A percentile compares a stretch with the other conserved stretches of the same genome.
phyloP scores from a whole-genome alignment of 92 coral and sea anemone genomes.

The Diadumene lineata region DNA sequence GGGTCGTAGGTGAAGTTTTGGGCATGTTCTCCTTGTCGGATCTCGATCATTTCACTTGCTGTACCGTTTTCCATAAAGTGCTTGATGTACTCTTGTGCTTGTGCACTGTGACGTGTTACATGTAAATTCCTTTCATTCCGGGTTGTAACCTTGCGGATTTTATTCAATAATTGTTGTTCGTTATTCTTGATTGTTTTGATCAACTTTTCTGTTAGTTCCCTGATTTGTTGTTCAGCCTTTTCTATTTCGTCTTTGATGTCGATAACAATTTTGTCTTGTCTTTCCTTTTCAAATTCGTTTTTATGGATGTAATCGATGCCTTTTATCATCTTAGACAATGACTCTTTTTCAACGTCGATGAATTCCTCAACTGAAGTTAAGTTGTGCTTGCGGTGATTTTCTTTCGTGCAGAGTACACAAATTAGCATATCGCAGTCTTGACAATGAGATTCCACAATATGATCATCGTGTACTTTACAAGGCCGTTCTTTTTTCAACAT shows the following conservation, averaged over 20 bases:
- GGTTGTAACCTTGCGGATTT: background rate
- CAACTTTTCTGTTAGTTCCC: background rate
- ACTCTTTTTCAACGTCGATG: background rate
- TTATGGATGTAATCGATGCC: background rate
- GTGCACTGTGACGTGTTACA: slow-evolving; percentile 6
- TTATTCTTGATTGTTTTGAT: background rate
- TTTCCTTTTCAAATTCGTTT: slow-evolving; percentile 10
- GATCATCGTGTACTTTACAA: background rate
- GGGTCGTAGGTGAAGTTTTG: background rate
- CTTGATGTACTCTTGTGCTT: too few relatives aligned
- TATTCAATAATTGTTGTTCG: slow-evolving; percentile 14
- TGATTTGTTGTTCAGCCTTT: slow-evolving; percentile 6
- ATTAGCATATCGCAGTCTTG: too few relatives aligned
- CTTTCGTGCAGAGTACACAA: background rate
- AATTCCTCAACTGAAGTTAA: background rate
- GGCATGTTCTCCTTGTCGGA: slow-evolving; percentile 10
- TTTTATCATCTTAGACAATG: background rate
- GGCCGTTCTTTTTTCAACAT: slow-evolving; percentile 14
- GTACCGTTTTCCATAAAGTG: too few relatives aligned
- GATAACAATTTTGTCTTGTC: slow-evolving; percentile 8
- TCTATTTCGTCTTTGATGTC: slow-evolving; percentile 2
- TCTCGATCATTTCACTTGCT: slow-evolving; percentile 22
- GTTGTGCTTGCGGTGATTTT: background rate
- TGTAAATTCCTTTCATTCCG: background rate
- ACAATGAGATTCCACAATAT: background rate